These are phyloP conservation scores for Holothuria scabra DNA, from an alignment of 53 echinoderm and acorn worm species.

Conservation along the genomic window DNA sequence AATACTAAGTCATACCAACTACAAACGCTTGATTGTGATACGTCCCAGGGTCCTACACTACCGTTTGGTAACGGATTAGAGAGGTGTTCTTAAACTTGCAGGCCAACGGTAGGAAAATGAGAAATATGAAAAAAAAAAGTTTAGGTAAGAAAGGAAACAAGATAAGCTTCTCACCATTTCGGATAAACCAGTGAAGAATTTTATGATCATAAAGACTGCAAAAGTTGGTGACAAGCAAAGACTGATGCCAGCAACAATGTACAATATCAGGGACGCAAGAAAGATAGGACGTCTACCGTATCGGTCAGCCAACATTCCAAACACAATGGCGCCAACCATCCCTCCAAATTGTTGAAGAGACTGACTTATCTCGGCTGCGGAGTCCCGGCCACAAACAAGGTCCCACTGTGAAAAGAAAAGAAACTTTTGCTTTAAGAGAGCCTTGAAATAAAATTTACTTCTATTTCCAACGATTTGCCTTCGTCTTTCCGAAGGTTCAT, in stretches of 20 bases:
- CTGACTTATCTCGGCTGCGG: conserved; percentile 18
- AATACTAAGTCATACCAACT: no score
- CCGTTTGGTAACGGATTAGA: no score
- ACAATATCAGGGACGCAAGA: conserved; percentile 70
- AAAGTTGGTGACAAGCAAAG: conserved; percentile 77
- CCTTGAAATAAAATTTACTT: no score
- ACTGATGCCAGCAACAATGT: conserved; percentile 58
- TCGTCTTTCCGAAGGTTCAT: no score
- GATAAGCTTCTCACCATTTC: conserved; percentile 48
- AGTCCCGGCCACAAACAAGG: conserved; percentile 5
- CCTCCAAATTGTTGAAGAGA: conserved; percentile 84
- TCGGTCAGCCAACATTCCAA: conserved; percentile 80
- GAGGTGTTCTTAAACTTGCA: no score
- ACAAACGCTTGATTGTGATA: no score
- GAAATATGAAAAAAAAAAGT: no score
- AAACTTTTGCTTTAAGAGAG: background rate
- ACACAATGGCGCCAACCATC: conserved; percentile 82
- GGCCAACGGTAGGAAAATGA: no score
- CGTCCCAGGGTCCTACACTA: no score
- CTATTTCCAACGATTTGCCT: no score
- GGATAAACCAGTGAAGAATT: conserved; percentile 70
- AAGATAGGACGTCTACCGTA: conserved; percentile 78
- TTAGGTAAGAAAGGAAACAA: no score
- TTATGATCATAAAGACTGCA: conserved; percentile 66
- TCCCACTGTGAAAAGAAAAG: conserved; percentile 12